Evolutionary conservation across 2,113 vertebrate genomes (phyloP), one percentile per base, ranked within the genome.

Genomic region (Etheostoma spectabile): DNA sequence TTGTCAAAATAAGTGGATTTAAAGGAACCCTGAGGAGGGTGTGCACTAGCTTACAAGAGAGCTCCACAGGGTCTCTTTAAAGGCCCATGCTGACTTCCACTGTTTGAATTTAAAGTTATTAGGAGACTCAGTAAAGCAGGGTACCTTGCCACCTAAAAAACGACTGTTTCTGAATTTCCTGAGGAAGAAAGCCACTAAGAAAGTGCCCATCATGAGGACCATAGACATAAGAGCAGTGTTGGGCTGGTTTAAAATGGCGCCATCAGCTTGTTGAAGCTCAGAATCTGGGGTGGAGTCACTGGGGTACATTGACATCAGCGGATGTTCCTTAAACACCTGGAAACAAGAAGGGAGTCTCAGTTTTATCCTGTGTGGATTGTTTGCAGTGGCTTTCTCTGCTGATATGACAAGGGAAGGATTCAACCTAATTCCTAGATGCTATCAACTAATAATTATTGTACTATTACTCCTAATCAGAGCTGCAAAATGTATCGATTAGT

Each of bases 91-190:
- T 30, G 42, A 22, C 49, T 61, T 21, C 16, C 21, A 38, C 14
- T n/a, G 35, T 24, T 48, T 5, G n/a, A 19, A 52, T 3, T 30
- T 42, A 2, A 19, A 0, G 14, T 22, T 61, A 38, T 38, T 21
- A 55, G 10, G 4, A 48, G 3, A 38, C 57, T 30, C 22, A 62
- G 16, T 42, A 48, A 48, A 55, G 8, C 8, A 19, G 14, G 6
- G 7, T 83, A 99, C 98, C 96, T 99, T 99, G 81, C 98, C 98
- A 19, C 97, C 98, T 53, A 99, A 94, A 92, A 99, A 99, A 1
- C 98, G 96, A 90, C 98, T 99, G 93, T 99, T 99, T 91, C 98
- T 93, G 88, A 99, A 97, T 91, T 99, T 99, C 87, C 98, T 95
- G 76, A 99, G 96, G 85, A 99, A 99, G 93, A 98, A 99, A 74